Evolutionary conservation across 2,888 invertebrate genomes (phyloP).

Genomic region (Ochropleura plecta): DNA sequence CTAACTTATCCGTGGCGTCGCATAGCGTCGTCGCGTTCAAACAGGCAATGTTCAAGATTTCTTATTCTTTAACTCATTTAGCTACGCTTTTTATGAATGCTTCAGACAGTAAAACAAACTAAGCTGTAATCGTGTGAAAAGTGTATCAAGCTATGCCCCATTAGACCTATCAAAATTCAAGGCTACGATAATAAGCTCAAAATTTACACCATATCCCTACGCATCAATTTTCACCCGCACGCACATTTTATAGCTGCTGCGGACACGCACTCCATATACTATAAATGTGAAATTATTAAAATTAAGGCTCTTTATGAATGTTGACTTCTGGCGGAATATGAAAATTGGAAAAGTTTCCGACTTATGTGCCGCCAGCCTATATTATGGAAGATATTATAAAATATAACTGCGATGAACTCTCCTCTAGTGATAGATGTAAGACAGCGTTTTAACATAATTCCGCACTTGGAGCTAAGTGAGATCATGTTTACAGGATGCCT

Average conservation of each 20-base stretch:
- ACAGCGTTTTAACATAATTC: conserved; percentile 25
- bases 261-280: conserved; percentile 82
- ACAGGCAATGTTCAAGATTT: conserved; percentile 38
- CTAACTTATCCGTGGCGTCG: conserved; percentile 40
- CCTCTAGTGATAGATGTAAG: conserved; percentile 39
- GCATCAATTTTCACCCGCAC: conserved; percentile 83
- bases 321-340: conserved; percentile 76
- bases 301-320: conserved; percentile 80
- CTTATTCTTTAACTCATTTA: conserved; percentile 52
- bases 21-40: conserved; percentile 36
- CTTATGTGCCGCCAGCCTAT: conserved; percentile 67
- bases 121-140: conserved; percentile 66
- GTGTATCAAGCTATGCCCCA: conserved; percentile 74
- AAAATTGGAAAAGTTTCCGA: conserved; percentile 81
- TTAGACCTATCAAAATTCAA: conserved; percentile 78
- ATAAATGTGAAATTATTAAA: conserved; percentile 84
- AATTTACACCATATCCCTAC: conserved; percentile 83
- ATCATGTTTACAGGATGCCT: conserved; percentile 30
- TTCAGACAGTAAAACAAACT: conserved; percentile 51
- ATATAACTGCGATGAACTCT: conserved; percentile 54
- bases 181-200: conserved; percentile 82
- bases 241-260: conserved; percentile 82
- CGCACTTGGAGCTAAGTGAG: conserved; percentile 39
- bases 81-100: conserved; percentile 39
- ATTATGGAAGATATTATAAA: conserved; percentile 66